Evolutionary conservation across 2,113 vertebrate species (phyloP), one percentile per base, ranked within the genome.

Genomic region (Myiopsitta monachus): DNA sequence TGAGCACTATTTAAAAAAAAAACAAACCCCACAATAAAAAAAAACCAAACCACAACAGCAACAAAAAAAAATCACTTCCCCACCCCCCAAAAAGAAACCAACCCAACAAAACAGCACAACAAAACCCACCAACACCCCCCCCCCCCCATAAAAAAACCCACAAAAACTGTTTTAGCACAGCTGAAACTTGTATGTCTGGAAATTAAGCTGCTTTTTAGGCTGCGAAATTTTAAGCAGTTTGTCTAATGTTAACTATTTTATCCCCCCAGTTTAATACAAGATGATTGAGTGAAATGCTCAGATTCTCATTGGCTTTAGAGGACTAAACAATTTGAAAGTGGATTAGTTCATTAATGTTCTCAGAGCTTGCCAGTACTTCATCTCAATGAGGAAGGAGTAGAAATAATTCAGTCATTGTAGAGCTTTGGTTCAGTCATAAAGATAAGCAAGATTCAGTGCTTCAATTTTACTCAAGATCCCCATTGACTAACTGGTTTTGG

Each of bases 11-110:
- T 93, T 11, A 36, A 70, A 66, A 61, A 9, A 26, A 31, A 12
- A 22, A 4, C 28, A 51, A 23, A 13, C 33, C 47, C 23, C 47
- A 14, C 23, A 49, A 49, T 49, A 49, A 22, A 59, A 24, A 47
- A 47, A 23, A 0, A 2, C 22, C 22, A 23, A 0, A 2, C 22
- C 22, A 59, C 14, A n/a, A 52, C 3, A 22, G 14, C 10, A 52
- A 24, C 5, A 38, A 61, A n/a, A n/a, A 61, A 62, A 47, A 49
- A 33, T 8, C 14, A 31, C 17, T n/a, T n/a, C n/a, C 7, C 18
- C 28, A 17, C 28, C 18, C 17, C 18, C 10, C 10, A 18, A 30
- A 54, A 54, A 31, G 18, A 33, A 74, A 66, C 44, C 5, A 22
- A 28, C 13, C 13, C 19, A 10, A 26, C 11, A 16, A 52, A 24